phyloP scores from a whole-genome alignment of 2,113 vertebrate species.

The Rhinoderma darwinii region DNA sequence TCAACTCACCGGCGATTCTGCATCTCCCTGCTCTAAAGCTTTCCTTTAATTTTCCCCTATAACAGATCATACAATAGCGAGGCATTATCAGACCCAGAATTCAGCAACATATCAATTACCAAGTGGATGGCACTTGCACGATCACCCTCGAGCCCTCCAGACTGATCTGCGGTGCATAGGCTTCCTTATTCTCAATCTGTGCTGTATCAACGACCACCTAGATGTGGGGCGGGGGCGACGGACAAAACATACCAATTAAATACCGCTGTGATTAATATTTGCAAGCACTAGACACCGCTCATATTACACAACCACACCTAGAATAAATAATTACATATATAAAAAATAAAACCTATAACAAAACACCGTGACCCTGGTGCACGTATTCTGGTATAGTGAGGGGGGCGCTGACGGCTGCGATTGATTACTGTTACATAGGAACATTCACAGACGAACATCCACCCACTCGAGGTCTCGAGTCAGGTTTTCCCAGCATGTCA shows the following conservation, averaged over 20 bases:
- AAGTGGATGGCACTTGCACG: conserved; percentile 97
- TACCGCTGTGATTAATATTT: not conserved
- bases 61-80: no score
- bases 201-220: conserved; percentile 97
- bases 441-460: no score
- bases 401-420: no score
- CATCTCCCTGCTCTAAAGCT: not conserved
- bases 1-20: no score
- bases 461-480: no score
- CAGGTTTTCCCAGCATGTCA: not conserved
- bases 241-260: not conserved
- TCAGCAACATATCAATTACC: conserved; percentile 73
- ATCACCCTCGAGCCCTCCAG: conserved; percentile 92
- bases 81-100: not conserved
- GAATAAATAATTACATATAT: no score
- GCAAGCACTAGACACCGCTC: not conserved
- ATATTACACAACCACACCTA: no score
- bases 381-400: no score
- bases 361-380: no score
- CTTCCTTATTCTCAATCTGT: conserved; percentile 98
- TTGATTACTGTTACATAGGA: no score
- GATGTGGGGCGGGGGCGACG: conserved; percentile 58
- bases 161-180: conserved; percentile 96
- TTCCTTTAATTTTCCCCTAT: not conserved
- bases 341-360: no score